Evolutionary conservation across 2,113 vertebrate species (phyloP).

Genomic region (Macheiramphus alcinus): DNA sequence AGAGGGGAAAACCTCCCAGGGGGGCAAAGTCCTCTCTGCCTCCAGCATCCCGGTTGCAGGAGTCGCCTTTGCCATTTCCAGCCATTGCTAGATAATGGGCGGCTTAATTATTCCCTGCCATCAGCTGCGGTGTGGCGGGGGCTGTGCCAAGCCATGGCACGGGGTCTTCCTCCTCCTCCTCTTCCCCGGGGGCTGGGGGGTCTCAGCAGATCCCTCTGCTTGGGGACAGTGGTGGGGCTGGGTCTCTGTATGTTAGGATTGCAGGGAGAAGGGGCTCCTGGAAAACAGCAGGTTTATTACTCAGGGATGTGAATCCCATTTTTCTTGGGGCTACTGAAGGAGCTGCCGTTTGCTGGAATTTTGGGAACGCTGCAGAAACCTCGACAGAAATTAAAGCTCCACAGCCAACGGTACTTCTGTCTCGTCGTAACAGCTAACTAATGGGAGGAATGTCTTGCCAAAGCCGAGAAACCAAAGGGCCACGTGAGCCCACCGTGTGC

Average conservation of each 20-base stretch:
- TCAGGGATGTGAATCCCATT: not conserved
- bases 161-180: not conserved
- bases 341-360: not conserved
- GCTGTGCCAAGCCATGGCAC: accelerated
- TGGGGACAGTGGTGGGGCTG: not conserved
- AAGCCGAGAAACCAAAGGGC: not conserved
- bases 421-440: not conserved
- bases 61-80: not conserved
- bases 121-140: not conserved
- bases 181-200: not conserved
- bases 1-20: not conserved
- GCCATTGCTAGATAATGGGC: accelerated
- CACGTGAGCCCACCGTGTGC: accelerated
- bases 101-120: not conserved
- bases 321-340: not conserved
- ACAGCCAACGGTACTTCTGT: not conserved
- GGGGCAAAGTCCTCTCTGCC: not conserved
- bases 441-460: accelerated
- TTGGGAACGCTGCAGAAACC: not conserved
- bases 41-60: accelerated
- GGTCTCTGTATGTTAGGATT: accelerated
- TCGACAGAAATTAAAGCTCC: not conserved
- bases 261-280: not conserved
- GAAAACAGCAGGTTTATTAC: not conserved
- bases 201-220: not conserved